A percentile compares a stretch with the other conserved stretches of the same genome.
These are phyloP conservation scores for Hylyphantes graminicola DNA, from an alignment of 1,140 invertebrate species.

Conservation along the genomic window DNA sequence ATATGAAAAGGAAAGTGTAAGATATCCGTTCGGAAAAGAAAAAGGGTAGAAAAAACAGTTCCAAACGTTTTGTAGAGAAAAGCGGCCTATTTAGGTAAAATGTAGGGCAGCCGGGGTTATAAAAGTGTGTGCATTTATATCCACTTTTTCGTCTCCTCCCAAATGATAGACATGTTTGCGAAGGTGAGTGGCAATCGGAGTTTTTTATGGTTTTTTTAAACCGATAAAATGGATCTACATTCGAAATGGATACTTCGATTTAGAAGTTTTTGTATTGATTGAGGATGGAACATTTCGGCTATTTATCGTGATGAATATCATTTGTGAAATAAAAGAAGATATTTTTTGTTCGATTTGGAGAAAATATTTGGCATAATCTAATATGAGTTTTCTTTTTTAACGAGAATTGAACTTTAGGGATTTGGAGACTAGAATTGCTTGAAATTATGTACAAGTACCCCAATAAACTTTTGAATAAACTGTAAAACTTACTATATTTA, in stretches of 20 bases:
- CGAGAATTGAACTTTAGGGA: no score
- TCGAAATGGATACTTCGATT: no score
- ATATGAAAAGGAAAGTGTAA: conserved; percentile 13
- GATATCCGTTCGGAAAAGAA: conserved; percentile 4
- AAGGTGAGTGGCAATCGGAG: conserved; percentile 17
- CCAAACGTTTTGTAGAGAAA: conserved; percentile 25
- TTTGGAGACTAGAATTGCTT: no score
- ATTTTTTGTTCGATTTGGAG: not conserved
- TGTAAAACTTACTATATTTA: no score
- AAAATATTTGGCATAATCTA: conserved; percentile 11
- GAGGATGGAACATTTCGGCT: no score
- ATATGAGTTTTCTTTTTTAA: not conserved
- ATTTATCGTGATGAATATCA: no score
- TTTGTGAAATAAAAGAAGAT: no score
- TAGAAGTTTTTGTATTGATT: no score
- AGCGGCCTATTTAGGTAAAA: conserved; percentile 40
- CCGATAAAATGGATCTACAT: no score
- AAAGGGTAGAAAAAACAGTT: not conserved
- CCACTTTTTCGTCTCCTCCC: conserved; percentile 43
- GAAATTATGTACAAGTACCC: no score
- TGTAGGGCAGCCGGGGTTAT: conserved; percentile 52
- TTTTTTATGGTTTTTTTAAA: no score
- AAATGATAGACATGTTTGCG: conserved; percentile 35
- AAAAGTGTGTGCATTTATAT: conserved; percentile 45
- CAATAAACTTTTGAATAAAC: no score